These are phyloP conservation scores for Cyclura pinguis DNA, from an alignment of 2,797 vertebrate species.

Conservation along the genomic window DNA sequence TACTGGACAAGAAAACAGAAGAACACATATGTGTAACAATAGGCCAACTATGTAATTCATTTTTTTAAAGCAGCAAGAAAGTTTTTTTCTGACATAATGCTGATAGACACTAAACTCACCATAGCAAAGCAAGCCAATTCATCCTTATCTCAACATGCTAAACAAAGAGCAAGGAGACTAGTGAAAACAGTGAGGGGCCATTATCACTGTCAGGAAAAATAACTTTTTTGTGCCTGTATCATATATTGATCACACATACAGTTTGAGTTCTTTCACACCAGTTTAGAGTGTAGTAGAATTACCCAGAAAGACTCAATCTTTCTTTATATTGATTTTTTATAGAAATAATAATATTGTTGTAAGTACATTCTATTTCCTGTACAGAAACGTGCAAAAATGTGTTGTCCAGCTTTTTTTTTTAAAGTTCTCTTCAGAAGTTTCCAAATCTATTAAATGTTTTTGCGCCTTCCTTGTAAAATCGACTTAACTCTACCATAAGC, in stretches of 20 bases:
- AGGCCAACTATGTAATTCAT: slow-evolving; percentile 31
- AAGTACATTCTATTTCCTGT: not conserved
- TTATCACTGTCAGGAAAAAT: slow-evolving; percentile 23
- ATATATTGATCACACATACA: not conserved
- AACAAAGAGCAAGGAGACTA: slow-evolving; percentile 22
- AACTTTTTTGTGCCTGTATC: slow-evolving; percentile 17
- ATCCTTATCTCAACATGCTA: slow-evolving; percentile 3
- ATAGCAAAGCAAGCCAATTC: slow-evolving; percentile 27
- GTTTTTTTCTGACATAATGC: slow-evolving; percentile 30
- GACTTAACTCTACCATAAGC: not conserved
- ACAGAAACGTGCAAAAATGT: slow-evolving; percentile 34
- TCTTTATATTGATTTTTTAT: not conserved
- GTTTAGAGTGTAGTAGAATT: slow-evolving; percentile 40
- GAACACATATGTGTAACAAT: not conserved
- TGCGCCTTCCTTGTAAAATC: not conserved
- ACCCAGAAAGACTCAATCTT: slow-evolving; percentile 18
- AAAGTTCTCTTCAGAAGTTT: slow-evolving; percentile 19
- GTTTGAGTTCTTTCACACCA: slow-evolving; percentile 1
- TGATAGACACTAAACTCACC: slow-evolving; percentile 29
- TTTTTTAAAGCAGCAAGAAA: slow-evolving; percentile 44
- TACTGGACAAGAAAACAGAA: not conserved
- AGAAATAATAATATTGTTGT: not conserved
- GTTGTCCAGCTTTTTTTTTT: not conserved
- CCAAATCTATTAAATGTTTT: not conserved
- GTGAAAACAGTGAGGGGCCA: slow-evolving; percentile 2